Evolutionary conservation across 2,888 invertebrate species (phyloP).

Genomic region (Anarsia innoxiella): DNA sequence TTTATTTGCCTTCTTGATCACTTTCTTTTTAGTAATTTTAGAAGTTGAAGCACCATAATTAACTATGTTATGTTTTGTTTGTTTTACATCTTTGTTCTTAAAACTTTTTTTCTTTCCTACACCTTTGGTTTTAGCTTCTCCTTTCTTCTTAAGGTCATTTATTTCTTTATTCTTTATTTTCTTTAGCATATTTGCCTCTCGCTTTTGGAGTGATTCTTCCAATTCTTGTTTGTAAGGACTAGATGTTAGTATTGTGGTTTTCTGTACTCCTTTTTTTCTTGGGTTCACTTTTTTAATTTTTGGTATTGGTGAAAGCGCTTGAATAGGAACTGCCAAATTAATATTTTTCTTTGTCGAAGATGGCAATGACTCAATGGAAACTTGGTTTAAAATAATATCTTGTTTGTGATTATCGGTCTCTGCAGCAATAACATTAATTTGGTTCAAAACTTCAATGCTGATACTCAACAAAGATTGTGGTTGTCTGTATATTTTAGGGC

Average conservation of each 20-base stretch:
- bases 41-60: too few species aligned
- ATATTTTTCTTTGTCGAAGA: too few species aligned
- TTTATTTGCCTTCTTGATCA: too few species aligned
- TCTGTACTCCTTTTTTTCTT: slow-evolving; percentile 9
- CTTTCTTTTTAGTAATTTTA: too few species aligned
- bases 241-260: slow-evolving; percentile 8
- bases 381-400: too few species aligned
- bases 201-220: slow-evolving; percentile 5
- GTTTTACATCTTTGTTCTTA: slow-evolving; percentile 2
- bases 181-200: slow-evolving; percentile 1
- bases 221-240: slow-evolving; percentile 10
- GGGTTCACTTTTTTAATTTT: slow-evolving; percentile 3
- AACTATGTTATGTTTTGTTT: too few species aligned
- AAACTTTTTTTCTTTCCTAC: slow-evolving; percentile 6
- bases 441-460: too few species aligned
- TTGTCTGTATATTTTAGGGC: too few species aligned
- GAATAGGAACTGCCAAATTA: not conserved
- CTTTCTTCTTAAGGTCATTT: slow-evolving; percentile 6
- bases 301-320: slow-evolving; percentile 5
- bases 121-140: slow-evolving; percentile 4
- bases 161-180: slow-evolving; percentile 8
- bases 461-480: too few species aligned
- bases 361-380: too few species aligned
- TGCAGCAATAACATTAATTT: too few species aligned
- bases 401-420: too few species aligned